These are phyloP conservation scores for Tolmerus cingulatus DNA, from an alignment of 2,888 invertebrate species.

Conservation along the genomic window DNA sequence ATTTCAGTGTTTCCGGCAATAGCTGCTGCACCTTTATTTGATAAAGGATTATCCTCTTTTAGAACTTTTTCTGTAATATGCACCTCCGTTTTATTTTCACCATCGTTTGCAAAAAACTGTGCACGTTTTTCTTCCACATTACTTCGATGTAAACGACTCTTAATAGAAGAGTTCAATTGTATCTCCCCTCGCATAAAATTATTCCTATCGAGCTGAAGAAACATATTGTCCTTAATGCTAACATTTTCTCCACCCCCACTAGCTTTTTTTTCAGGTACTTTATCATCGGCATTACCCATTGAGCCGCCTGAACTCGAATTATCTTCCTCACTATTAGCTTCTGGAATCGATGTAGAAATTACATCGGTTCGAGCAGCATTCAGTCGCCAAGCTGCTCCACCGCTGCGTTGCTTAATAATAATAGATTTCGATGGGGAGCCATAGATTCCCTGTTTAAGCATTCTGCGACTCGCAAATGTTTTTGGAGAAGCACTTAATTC, in stretches of 20 bases:
- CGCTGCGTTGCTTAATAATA: conserved; percentile 66
- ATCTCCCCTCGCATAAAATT: conserved; percentile 63
- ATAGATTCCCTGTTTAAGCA: conserved; percentile 65
- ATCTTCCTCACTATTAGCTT: conserved; percentile 82
- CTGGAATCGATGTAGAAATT: conserved; percentile 84
- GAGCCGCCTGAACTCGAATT: conserved; percentile 71
- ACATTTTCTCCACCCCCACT: conserved; percentile 54
- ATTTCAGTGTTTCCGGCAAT: background rate
- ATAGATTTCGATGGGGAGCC: conserved; percentile 68
- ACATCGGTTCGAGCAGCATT: conserved; percentile 81
- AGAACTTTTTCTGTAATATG: background rate
- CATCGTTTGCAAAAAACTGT: background rate
- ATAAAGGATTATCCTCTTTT: background rate
- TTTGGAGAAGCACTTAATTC: conserved; percentile 77
- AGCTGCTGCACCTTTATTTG: background rate
- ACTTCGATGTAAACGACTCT: conserved; percentile 5
- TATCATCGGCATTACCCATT: background rate
- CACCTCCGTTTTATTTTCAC: background rate
- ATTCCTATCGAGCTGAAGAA: conserved; percentile 62
- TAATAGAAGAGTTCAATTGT: background rate
- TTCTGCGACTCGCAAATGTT: conserved; percentile 72
- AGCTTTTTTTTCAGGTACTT: conserved; percentile 44
- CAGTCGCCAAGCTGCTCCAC: conserved; percentile 75
- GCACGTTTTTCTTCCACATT: background rate
- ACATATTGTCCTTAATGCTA: conserved; percentile 61